A percentile compares a stretch with the other conserved stretches of the same genome.
Conservation (phyloP, 1,140 invertebrate species). For the Drosophila chauvacae region DNA sequence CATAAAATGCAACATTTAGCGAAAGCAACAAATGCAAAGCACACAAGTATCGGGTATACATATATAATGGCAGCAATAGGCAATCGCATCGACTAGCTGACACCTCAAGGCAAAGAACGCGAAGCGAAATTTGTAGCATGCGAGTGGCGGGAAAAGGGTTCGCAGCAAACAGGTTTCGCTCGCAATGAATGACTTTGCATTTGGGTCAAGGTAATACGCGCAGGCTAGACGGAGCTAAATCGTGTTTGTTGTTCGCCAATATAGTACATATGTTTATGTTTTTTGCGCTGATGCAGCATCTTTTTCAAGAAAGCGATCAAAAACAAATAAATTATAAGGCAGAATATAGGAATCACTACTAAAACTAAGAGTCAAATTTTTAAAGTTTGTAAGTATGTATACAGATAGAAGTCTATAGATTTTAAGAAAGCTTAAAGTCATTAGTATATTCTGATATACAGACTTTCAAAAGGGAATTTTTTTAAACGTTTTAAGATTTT, state of each 20-base stretch:
- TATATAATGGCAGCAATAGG: constrained; percentile 6
- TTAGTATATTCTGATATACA: no score
- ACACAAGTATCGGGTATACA: background rate
- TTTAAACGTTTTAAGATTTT: no score
- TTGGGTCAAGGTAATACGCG: constrained; percentile 69
- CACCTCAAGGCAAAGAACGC: constrained; percentile 70
- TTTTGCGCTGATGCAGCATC: constrained; percentile 46
- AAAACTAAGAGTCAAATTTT: no score
- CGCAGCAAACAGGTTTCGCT: constrained; percentile 68
- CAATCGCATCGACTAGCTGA: constrained; percentile 39
- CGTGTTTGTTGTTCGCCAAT: constrained; percentile 31
- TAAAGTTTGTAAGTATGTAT: no score
- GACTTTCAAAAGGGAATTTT: no score
- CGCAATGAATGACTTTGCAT: constrained; percentile 60
- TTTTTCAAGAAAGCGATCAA: constrained; percentile 14
- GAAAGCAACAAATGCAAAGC: constrained; percentile 51
- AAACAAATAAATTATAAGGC: background rate
- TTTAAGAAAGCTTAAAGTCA: no score
- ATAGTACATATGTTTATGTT: constrained; percentile 20
- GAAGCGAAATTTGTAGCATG: constrained; percentile 55
- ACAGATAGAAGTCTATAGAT: no score
- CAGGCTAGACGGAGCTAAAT: constrained; percentile 64
- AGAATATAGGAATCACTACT: background rate
- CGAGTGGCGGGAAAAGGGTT: constrained; percentile 70
- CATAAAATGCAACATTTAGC: constrained; percentile 52